These are phyloP conservation scores for Drosophila neocordata DNA, from an alignment of 1,140 invertebrate genomes.

Conservation along the genomic window DNA sequence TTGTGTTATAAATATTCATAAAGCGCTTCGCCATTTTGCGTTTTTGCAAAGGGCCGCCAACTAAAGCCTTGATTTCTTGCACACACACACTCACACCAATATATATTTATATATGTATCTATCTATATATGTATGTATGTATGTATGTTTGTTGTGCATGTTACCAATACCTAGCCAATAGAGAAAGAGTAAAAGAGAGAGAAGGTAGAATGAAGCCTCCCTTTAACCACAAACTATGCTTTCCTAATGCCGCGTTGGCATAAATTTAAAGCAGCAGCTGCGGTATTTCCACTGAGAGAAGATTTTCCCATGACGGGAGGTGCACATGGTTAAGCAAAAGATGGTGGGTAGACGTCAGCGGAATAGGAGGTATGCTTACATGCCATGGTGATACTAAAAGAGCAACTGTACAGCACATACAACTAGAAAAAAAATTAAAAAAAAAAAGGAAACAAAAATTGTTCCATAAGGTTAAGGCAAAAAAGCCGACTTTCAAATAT, in stretches of 20 bases:
- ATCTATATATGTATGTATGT: not conserved
- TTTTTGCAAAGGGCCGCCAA: constrained; percentile 42
- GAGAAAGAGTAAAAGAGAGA: not conserved
- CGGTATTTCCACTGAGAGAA: constrained; percentile 58
- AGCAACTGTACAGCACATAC: constrained; percentile 13
- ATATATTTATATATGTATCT: constrained; percentile 1
- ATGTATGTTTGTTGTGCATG: constrained; percentile 9
- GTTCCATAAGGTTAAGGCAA: not conserved
- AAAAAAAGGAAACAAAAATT: constrained; percentile 13
- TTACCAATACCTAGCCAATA: constrained; percentile 72
- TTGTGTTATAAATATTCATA: constrained; percentile 79
- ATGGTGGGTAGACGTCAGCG: not conserved
- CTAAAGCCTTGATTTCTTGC: constrained; percentile 77
- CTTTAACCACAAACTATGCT: constrained; percentile 70
- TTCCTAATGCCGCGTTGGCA: constrained; percentile 73
- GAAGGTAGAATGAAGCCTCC: not conserved
- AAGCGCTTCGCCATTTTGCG: constrained; percentile 67
- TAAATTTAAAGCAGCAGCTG: constrained; percentile 79
- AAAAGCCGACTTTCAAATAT: not conserved
- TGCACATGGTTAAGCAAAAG: not conserved
- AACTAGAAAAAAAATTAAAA: constrained; percentile 9
- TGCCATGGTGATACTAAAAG: constrained; percentile 14
- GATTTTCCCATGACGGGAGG: constrained; percentile 15
- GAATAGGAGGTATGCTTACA: constrained; percentile 2
- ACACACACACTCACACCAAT: constrained; percentile 17